Percentiles rank a stretch among this genome's conserved stretches.
Conservation (phyloP, 2,888 invertebrate species). For the Thyatira batis region DNA sequence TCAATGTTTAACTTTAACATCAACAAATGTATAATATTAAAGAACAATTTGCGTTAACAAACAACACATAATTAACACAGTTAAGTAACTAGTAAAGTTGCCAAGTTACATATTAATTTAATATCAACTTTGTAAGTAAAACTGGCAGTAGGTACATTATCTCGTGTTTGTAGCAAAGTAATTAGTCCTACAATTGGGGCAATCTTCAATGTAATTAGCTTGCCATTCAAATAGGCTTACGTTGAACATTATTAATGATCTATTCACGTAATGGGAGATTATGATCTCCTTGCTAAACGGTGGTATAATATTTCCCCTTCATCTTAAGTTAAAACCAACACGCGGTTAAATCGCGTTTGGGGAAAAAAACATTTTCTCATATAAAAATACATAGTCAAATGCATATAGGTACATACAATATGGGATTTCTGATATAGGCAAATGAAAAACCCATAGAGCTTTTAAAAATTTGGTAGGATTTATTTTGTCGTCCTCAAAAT, state of each 20-base stretch:
- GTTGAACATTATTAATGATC: neutral
- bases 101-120: slow-evolving; percentile 1
- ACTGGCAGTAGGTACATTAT: neutral
- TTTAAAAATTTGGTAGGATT: no score
- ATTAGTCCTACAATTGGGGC: neutral
- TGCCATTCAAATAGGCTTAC: neutral
- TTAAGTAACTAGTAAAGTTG: neutral
- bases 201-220: neutral
- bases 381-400: no score
- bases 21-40: neutral
- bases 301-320: neutral
- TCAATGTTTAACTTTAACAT: no score
- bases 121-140: neutral
- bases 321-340: neutral
- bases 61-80: neutral
- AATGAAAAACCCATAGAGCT: no score
- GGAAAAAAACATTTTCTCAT: no score
- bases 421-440: no score
- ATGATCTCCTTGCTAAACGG: neutral
- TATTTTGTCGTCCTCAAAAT: no score
- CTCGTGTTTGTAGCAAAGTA: neutral
- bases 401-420: no score
- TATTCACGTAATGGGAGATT: neutral
- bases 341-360: no score
- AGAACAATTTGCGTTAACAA: neutral